Evolutionary conservation across 2,113 vertebrate species (phyloP).

Genomic region (Ginglymostoma cirratum): DNA sequence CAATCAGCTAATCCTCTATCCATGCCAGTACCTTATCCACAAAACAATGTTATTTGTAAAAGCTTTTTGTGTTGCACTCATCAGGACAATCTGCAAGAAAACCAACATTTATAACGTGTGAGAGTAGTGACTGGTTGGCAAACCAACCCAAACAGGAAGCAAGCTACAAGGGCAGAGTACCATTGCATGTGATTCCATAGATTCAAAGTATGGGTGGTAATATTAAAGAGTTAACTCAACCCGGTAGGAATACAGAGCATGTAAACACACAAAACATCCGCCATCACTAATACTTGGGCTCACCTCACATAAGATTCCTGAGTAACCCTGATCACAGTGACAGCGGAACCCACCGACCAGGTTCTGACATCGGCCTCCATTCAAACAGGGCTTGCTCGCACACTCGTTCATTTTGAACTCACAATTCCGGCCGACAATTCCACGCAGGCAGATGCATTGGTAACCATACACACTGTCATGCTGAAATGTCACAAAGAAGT

Average conservation of each 20-base stretch:
- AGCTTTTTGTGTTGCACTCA: too few species aligned
- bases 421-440: slow-evolving; percentile 78
- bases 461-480: slow-evolving; percentile 68
- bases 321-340: slow-evolving; percentile 70
- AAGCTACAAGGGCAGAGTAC: not conserved
- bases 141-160: not conserved
- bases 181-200: not conserved
- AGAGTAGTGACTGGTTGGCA: too few species aligned
- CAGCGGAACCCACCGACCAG: slow-evolving; percentile 68
- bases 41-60: too few species aligned
- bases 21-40: too few species aligned
- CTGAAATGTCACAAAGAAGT: fast-evolving
- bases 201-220: not conserved
- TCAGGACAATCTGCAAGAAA: too few species aligned
- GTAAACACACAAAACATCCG: not conserved
- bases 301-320: slow-evolving; percentile 79
- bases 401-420: slow-evolving; percentile 69
- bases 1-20: too few species aligned
- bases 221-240: not conserved
- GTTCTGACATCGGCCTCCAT: slow-evolving; percentile 66
- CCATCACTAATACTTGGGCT: slow-evolving; percentile 43
- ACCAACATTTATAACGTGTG: too few species aligned
- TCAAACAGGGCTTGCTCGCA: slow-evolving; percentile 70
- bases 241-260: not conserved
- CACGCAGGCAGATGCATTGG: slow-evolving; percentile 70